Percentiles rank a stretch among this genome's conserved stretches.
These are phyloP conservation scores for Hyposoter dolosus DNA, from an alignment of 2,888 invertebrate genomes.

Conservation along the genomic window DNA sequence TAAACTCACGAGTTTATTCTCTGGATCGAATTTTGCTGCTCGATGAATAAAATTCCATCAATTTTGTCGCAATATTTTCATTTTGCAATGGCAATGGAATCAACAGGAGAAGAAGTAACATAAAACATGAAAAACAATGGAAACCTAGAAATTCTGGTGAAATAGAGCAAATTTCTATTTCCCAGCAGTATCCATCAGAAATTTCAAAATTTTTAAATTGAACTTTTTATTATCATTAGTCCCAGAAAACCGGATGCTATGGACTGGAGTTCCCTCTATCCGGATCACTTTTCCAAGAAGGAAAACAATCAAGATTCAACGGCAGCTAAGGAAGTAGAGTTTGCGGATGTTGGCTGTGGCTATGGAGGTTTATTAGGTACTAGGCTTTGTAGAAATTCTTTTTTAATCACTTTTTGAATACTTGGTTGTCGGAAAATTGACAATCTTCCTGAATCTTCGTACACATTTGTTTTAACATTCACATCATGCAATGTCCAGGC, in stretches of 20 bases:
- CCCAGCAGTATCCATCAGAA: too few species aligned
- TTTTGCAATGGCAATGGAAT: too few species aligned
- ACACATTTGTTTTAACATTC: too few species aligned
- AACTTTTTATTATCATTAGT: constrained; percentile 85
- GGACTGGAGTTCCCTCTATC: constrained; percentile 94
- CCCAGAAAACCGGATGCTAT: constrained; percentile 93
- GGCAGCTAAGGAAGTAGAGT: constrained; percentile 87
- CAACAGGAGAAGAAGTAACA: too few species aligned
- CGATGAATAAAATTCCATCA: background rate
- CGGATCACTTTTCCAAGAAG: constrained; percentile 84
- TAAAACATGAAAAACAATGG: too few species aligned
- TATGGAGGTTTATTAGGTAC: constrained; percentile 97
- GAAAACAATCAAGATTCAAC: constrained; percentile 78
- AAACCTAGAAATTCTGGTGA: background rate
- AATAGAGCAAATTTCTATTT: too few species aligned
- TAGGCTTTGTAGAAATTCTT: background rate
- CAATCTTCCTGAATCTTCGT: background rate
- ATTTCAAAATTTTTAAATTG: background rate
- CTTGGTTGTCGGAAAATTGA: background rate
- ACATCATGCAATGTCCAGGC: too few species aligned
- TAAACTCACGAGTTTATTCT: background rate
- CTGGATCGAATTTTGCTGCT: background rate
- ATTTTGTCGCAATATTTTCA: too few species aligned
- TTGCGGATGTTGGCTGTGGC: constrained; percentile 99
- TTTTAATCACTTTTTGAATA: too few species aligned